Evolutionary conservation across 1,140 invertebrate species (phyloP), one percentile per base, ranked within the genome.

Genomic region (Pseudomyrmex gracilis): DNA sequence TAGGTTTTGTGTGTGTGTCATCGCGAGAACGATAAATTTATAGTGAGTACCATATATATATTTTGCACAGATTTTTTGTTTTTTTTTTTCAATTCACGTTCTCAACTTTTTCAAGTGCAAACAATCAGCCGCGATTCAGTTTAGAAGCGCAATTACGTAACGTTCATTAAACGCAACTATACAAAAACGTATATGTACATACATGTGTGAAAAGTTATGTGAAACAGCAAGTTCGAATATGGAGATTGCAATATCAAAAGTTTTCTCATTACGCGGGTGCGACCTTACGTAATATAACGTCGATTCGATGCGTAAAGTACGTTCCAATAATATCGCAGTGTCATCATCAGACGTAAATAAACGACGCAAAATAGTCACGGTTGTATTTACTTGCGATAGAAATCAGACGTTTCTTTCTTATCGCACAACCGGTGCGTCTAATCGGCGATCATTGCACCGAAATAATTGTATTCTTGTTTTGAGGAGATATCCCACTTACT

Each of bases 1-100:
- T 61, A 74, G 43, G n/a, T 74, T 43, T 20, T 58, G 20, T 61
- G 61, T 43, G 43, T 58, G 20, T 61, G 61, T 74, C 60, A 61
- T 20, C 71, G 71, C 57, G 53, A 17, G n/a, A 12, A 24, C 53
- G 34, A 60, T 60, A 58, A 45, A 57, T 58, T 57, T 20, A 60
- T 51, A 7, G 34, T 7, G 5, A 34, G 34, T 34, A n/a, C n/a
- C n/a, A 34, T 34, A 34, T 34, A 0, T 34, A 34, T 34, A 34
- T 34, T 34, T 34, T 34, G 5, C 34, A 34, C 34, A 34, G 34
- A 34, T 34, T 34, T 34, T n/a, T n/a, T n/a, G n/a, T n/a, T n/a
- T n/a, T n/a, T n/a, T n/a, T n/a, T 34, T 34, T 34, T 34, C 0
- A 34, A 34, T 34, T 34, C 34, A 34, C 7, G 34, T 34, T 34